Evolutionary conservation across 2,113 vertebrate genomes (phyloP), one percentile per base, ranked within the genome.

Genomic region (Camelus dromedarius): DNA sequence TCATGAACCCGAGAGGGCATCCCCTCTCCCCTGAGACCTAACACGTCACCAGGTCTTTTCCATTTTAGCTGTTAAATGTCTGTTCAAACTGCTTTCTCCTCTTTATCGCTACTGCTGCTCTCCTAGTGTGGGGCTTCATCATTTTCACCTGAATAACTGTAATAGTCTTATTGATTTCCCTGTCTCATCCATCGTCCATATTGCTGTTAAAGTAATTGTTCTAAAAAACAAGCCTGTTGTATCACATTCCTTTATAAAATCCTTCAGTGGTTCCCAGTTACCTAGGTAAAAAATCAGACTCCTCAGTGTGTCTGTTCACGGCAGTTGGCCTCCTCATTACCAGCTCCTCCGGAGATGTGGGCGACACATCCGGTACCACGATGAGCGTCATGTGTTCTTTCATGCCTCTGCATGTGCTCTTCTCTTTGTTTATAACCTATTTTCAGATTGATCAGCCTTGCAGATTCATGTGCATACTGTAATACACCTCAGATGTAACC

Each of bases 181-280:
- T 80, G n/a, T 75, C 38, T 80, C 42, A 19, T 58, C 32, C 28
- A 16, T 72, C 50, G 81, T 75, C 50, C 20, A 6, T 52, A 67
- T 90, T 96, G 30, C 66, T 85, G 26, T 70, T 77, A 77, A 28
- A 83, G 69, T 70, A 54, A 77, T 64, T 88, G 15, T 92, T 95
- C n/a, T 83, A 50, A 60, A 69, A 94, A 62, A 15, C 81, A 87
- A 69, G 6, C 72, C 67, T n/a, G 3, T 79, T 85, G 3, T 77
- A 11, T 91, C 20, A 22, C 72, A 54, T 10, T 77, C 50, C 35
- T 83, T 70, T 66, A 79, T 50, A 80, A 62, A 83, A 46, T 50
- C 54, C 26, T 83, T 87, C 54, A 52, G 19, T 72, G 50, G 58
- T 70, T 95, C 50, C 26, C 32, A 19, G 1, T 85, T 88, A 69